Evolutionary conservation across 2,888 invertebrate genomes (phyloP).

Genomic region (Pandemis cinnamomeana): DNA sequence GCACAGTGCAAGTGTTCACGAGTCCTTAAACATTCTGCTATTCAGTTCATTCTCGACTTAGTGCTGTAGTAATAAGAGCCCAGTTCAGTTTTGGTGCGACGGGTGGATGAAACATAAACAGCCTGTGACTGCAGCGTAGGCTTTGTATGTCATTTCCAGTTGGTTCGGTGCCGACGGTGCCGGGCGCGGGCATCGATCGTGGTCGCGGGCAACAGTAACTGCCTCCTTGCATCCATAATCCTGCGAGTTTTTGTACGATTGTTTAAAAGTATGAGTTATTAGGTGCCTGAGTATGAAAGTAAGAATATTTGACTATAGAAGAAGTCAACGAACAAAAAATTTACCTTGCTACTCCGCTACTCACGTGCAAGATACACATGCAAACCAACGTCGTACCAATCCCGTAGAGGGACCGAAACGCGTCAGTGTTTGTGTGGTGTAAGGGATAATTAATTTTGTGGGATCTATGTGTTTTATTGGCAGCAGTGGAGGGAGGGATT

Average conservation of each 20-base stretch:
- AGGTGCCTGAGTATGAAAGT: no score
- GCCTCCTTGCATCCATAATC: conserved; percentile 52
- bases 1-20: not conserved
- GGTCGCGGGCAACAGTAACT: conserved; percentile 48
- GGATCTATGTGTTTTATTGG: no score
- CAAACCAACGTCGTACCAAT: no score
- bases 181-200: conserved; percentile 76
- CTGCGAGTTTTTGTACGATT: conserved; percentile 32
- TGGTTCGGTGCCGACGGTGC: conserved; percentile 61
- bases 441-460: no score
- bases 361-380: no score
- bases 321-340: no score
- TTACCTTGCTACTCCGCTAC: no score
- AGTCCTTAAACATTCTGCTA: not conserved
- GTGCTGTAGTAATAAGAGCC: not conserved
- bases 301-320: no score
- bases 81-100: not conserved
- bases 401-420: no score
- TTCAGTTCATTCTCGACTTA: conserved; percentile 1
- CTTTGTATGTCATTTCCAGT: conserved; percentile 67
- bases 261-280: not conserved
- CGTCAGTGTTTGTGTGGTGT: no score
- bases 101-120: not conserved
- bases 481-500: no score
- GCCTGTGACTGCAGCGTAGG: conserved; percentile 19